Conservation (phyloP, 2,888 invertebrate genomes). For the Luperina nickerlii region DNA sequence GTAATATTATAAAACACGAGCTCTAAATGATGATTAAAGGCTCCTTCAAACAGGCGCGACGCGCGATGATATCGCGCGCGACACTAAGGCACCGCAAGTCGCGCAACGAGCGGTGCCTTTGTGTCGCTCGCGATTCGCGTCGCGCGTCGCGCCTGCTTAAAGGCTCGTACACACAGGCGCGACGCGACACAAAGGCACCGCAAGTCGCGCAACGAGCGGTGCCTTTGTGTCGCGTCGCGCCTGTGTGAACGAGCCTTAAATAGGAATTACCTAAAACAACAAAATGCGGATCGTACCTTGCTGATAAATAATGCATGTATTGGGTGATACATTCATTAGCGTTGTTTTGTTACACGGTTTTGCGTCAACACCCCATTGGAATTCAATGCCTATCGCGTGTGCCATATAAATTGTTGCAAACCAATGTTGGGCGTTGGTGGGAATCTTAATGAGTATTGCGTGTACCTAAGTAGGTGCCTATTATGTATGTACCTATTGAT, state of each 20-base stretch:
- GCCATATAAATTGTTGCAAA: constrained; percentile 57
- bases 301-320: constrained; percentile 39
- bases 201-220: too few species aligned
- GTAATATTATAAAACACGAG: background rate
- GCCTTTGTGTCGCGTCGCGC: too few species aligned
- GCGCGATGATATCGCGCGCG: too few species aligned
- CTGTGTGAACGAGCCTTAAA: background rate
- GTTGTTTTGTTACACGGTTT: constrained; percentile 26
- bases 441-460: constrained; percentile 50
- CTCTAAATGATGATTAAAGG: background rate
- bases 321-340: constrained; percentile 36
- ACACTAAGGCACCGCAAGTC: too few species aligned
- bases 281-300: background rate
- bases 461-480: background rate
- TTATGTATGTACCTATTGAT: background rate
- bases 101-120: too few species aligned
- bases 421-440: constrained; percentile 23
- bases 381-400: constrained; percentile 48
- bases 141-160: too few species aligned
- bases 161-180: too few species aligned
- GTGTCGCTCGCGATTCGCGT: too few species aligned
- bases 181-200: too few species aligned
- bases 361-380: constrained; percentile 51
- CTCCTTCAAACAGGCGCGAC: too few species aligned
- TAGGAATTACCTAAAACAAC: constrained; percentile 2